Evolutionary conservation across 92 coral and sea anemone genomes (phyloP).

Genomic region (Metridium senile): DNA sequence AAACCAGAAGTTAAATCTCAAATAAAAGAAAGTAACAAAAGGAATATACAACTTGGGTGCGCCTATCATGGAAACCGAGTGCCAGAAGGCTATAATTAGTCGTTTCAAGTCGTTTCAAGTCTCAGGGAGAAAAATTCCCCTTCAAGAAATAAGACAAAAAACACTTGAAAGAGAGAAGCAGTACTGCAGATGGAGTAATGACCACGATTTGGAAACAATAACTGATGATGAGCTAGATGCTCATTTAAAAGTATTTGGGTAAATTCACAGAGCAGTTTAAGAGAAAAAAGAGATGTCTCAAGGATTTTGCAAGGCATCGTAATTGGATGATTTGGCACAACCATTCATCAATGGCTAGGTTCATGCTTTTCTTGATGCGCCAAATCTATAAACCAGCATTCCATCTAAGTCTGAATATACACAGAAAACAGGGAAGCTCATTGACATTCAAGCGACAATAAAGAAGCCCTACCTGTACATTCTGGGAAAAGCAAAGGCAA

Average conservation of each 20-base stretch:
- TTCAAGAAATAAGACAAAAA: neutral
- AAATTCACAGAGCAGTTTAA: neutral
- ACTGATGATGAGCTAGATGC: neutral
- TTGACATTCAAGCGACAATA: slow-evolving; percentile 9
- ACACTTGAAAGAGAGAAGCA: neutral
- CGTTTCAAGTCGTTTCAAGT: no score
- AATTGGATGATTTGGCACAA: slow-evolving; percentile 15
- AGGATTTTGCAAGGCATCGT: neutral
- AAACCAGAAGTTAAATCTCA: no score
- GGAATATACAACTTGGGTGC: no score
- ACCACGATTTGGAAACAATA: neutral
- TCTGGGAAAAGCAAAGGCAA: neutral
- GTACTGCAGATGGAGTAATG: neutral
- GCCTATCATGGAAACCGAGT: no score
- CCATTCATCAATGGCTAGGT: slow-evolving; percentile 9
- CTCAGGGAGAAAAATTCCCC: neutral
- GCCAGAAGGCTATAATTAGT: no score
- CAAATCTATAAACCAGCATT: slow-evolving; percentile 4
- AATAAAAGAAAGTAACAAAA: no score
- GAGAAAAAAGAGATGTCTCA: neutral
- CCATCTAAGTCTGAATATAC: slow-evolving; percentile 4
- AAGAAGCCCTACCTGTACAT: neutral
- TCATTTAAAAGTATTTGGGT: neutral
- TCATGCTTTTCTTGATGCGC: slow-evolving; percentile 10
- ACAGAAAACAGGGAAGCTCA: neutral